Evolutionary conservation across 2,113 vertebrate genomes (phyloP).

Genomic region (Collichthys lucidus): DNA sequence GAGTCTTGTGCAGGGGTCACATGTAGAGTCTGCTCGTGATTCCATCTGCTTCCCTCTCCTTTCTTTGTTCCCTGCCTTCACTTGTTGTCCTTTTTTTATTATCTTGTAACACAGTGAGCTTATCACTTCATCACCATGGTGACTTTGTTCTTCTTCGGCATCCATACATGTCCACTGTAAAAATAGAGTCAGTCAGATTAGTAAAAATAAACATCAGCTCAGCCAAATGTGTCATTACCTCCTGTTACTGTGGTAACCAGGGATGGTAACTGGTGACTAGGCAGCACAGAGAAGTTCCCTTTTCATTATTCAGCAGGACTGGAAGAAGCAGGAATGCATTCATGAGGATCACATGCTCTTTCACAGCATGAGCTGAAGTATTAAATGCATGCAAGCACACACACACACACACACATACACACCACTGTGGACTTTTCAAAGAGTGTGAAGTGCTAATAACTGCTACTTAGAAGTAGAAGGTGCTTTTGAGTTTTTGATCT

Average conservation of each 20-base stretch:
- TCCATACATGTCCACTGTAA: conserved; percentile 48
- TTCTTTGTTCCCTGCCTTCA: neutral
- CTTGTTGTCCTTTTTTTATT: conserved; percentile 10
- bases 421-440: conserved; percentile 14
- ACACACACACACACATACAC: neutral
- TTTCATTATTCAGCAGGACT: conserved; percentile 48
- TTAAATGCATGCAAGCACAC: neutral
- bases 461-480: conserved; percentile 9
- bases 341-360: neutral
- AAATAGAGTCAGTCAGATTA: conserved; percentile 68
- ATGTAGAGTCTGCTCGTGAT: neutral
- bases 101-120: conserved; percentile 10
- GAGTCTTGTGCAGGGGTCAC: conserved; percentile 21
- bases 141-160: conserved; percentile 60
- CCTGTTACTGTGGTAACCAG: conserved; percentile 71
- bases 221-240: conserved; percentile 66
- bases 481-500: conserved; percentile 9
- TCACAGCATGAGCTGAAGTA: neutral
- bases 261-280: conserved; percentile 46
- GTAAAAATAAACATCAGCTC: conserved; percentile 71
- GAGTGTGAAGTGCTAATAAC: conserved; percentile 19
- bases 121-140: conserved; percentile 63
- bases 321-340: neutral
- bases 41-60: neutral
- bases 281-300: conserved; percentile 36